phyloP scores from a whole-genome alignment of 2,888 invertebrate genomes.

The Callimorpha dominula region DNA sequence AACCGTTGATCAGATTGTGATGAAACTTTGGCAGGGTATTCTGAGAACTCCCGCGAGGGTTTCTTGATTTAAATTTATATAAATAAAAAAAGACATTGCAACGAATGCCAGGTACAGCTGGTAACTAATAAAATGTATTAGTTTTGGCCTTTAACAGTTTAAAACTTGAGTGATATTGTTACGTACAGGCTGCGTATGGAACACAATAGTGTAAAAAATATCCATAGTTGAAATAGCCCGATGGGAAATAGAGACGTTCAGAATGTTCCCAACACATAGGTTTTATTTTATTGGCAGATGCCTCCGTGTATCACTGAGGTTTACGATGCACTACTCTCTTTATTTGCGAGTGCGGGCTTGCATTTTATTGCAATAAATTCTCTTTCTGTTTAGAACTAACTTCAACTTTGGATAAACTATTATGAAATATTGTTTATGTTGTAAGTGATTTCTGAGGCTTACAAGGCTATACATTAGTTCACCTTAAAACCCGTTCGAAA shows the following conservation, averaged over 20 bases:
- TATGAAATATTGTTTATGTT: constrained; percentile 40
- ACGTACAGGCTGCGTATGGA: not conserved
- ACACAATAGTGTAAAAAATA: not conserved
- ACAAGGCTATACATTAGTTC: not conserved
- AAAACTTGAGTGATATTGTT: not conserved
- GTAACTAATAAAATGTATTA: too few species aligned
- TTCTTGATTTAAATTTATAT: too few species aligned
- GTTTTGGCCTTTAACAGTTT: not conserved
- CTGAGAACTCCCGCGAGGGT: too few species aligned
- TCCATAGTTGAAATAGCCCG: constrained; percentile 36
- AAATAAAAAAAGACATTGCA: too few species aligned
- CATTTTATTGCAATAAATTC: constrained; percentile 64
- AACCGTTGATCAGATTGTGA: too few species aligned
- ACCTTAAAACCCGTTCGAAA: not conserved
- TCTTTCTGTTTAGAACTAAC: constrained; percentile 51
- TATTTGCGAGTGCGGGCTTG: constrained; percentile 66
- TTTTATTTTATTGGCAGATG: constrained; percentile 76
- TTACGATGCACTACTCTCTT: constrained; percentile 77
- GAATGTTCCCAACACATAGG: constrained; percentile 70
- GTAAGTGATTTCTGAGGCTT: constrained; percentile 11
- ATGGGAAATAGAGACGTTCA: constrained; percentile 62
- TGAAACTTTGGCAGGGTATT: too few species aligned
- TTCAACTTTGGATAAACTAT: constrained; percentile 46
- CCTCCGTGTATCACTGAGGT: constrained; percentile 76
- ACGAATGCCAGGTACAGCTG: too few species aligned